A percentile compares a stretch with the other conserved stretches of the same genome.
phyloP scores from a whole-genome alignment of 2,113 vertebrate genomes.

The Stictonetta naevosa region DNA sequence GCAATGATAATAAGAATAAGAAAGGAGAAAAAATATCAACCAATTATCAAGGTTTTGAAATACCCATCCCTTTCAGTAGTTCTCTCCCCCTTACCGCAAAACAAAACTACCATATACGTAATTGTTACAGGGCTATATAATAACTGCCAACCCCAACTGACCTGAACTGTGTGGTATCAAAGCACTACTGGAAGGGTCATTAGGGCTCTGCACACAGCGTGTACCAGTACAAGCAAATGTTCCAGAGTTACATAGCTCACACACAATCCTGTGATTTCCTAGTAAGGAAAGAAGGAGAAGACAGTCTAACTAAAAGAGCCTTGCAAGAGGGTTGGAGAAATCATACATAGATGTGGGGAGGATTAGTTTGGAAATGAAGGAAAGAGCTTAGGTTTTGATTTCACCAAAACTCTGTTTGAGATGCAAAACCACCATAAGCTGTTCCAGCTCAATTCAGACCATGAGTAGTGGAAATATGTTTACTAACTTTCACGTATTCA shows the following conservation, averaged over 20 bases:
- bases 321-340: neutral
- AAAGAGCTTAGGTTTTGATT: constrained; percentile 32
- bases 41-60: neutral
- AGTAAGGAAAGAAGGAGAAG: neutral
- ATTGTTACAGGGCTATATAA: neutral
- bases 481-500: constrained; percentile 2
- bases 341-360: neutral
- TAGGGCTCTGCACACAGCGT: neutral
- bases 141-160: neutral
- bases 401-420: neutral
- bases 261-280: neutral
- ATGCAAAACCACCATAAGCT: constrained; percentile 13
- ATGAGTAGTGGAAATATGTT: neutral
- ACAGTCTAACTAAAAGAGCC: neutral
- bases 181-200: neutral
- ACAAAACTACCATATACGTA: neutral
- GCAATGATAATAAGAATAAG: neutral
- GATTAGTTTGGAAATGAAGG: neutral
- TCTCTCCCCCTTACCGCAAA: neutral
- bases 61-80: neutral
- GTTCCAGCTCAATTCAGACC: neutral
- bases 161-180: neutral
- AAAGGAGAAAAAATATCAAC: neutral
- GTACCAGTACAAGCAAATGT: neutral
- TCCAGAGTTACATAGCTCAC: neutral